Base-by-base conservation (phyloP, 2,797 vertebrate genomes). In the Ctenochaetus hawaiiensis region DNA sequence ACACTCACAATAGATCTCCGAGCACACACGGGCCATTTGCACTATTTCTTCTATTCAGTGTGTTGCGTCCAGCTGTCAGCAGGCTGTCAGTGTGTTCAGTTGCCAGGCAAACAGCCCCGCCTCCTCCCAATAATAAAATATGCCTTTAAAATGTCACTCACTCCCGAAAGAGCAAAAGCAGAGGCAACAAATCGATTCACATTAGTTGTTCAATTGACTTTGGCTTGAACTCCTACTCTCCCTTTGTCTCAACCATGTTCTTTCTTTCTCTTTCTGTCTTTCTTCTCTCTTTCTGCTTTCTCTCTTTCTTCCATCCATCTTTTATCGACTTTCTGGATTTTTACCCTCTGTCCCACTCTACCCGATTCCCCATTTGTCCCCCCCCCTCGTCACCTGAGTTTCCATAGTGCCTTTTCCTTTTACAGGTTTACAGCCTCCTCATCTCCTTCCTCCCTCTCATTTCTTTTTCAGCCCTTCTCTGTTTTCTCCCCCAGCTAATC, bases 151-250 rank as follows among this genome's bases (percentile, higher is more conserved):
- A 96, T 95, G 95, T 96, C 94, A 95, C 87, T 71, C 72, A 59
- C 85, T 94, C 95, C 93, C 94, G 54, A 91, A 88, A 94, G 94
- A 92, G 90, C 90, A 81, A 73, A 84, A 85, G 91, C 90, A 93
- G 93, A 91, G 92, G 93, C 93, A 92, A 93, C 90, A 93, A 92
- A 95, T 95, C 94, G 91, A 95, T 95, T 95, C 93, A 93, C 94
- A 95, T 95, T 95, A 95, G 93, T 92, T 94, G 94, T 95, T 94
- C 93, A 94, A 95, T 95, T 96, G 95, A 96, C 95, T 95, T 95
- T 93, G 81, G 90, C 92, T 85, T 92, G 91, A 95, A 93, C 94
- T 87, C 78, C 82, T 39, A 14, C 84, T 87, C 87, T 78, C 72
- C 70, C 61, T 47, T 80, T 79, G 82, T 81, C 87, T 85, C 75